Base-by-base conservation (phyloP, 2,797 vertebrate species). In the Distichodus sexfasciatus region DNA sequence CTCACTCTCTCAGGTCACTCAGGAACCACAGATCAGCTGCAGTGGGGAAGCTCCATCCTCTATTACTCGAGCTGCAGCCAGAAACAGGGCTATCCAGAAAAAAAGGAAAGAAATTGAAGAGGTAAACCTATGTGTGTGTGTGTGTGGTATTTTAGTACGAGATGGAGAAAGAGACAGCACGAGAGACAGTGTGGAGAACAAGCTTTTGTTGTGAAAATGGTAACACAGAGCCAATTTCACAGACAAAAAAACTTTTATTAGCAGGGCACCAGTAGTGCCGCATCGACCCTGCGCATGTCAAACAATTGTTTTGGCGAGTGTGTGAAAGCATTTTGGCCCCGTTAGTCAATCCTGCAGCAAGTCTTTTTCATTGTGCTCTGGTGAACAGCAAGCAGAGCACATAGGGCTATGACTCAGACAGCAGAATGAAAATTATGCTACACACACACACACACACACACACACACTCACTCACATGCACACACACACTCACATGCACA, bases 101-200 rank as follows among this genome's bases (percentile, higher is more conserved):
- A 91, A 88, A 78, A 88, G 87, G 83, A 85, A 55, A 59, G 87
- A 89, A 75, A 90, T 91, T 72, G 89, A 91, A 36, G 81, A 90
- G 87, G 89, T 90, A 77, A 28, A 64, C 47, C 43, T 17, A 6
- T 50, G 29, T 38, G 46, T 53, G 19, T 48, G 26, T 66, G 44
- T 50, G 14, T 9, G 28, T 6, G n/a, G 55, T 40, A 35, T 59
- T 33, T 3, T 11, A 17, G 21, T 4, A 10, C 7, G 0, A 19
- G 7, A 54, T n/a, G 58, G n/a, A 41, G 2, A 41, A 40, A 15
- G 31, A 29, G 29, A 72, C 43, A 51, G 53, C 64, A 71, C 58
- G 58, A 55, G 48, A 66, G 10, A 6, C 21, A 74, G 58, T 43
- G 41, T 43, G 48, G 73, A 78, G 55, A 71, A 67, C 70, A 57